Percentiles rank a stretch among this genome's conserved stretches.
These are phyloP conservation scores for Oreochromis tanganicae DNA, from an alignment of 2,113 vertebrate species.

Conservation along the genomic window DNA sequence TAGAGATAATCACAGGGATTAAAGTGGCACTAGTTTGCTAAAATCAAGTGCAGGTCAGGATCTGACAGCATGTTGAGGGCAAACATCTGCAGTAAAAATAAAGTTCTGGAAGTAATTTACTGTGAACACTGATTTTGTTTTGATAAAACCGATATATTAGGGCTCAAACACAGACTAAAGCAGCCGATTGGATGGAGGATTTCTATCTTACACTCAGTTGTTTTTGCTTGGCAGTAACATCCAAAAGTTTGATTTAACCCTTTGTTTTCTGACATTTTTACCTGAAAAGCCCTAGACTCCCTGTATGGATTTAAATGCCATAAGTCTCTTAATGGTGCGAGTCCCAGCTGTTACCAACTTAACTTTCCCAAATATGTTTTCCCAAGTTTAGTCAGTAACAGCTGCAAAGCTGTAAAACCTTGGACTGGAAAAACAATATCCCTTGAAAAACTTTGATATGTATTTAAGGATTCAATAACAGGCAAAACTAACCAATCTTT, in stretches of 20 bases:
- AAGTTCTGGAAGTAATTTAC: background rate
- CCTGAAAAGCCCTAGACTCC: background rate
- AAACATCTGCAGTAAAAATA: background rate
- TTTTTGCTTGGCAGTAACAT: background rate
- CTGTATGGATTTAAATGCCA: background rate
- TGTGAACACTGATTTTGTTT: background rate
- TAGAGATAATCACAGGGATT: background rate
- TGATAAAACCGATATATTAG: background rate
- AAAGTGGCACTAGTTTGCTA: background rate
- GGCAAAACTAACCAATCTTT: background rate
- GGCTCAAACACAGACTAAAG: background rate
- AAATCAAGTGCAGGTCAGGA: background rate
- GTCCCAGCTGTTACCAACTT: background rate
- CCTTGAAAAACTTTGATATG: background rate
- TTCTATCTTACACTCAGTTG: background rate
- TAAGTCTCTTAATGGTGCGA: background rate
- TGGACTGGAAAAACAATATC: background rate
- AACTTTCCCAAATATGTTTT: background rate
- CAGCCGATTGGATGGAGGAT: background rate
- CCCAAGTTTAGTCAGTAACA: background rate
- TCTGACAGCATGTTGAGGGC: background rate
- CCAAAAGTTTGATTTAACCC: background rate
- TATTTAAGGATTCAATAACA: background rate
- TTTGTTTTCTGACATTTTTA: background rate
- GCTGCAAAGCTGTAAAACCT: background rate